Percentiles rank a stretch among this genome's conserved stretches.
Evolutionary conservation across 2,797 vertebrate species (phyloP).

Genomic region (Gouania willdenowi): DNA sequence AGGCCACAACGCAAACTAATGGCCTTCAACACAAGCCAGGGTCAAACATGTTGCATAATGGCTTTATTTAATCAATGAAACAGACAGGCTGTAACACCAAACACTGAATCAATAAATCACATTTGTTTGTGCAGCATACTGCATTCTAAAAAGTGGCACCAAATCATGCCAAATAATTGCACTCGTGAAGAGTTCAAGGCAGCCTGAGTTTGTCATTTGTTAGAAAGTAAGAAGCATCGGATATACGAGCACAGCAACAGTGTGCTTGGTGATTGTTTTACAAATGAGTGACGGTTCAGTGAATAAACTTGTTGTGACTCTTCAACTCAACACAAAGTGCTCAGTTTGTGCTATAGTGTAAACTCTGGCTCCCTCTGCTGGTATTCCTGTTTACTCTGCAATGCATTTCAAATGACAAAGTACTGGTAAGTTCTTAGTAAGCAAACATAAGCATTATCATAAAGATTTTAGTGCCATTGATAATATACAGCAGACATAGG

Average conservation of each 20-base stretch:
- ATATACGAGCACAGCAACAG: too few relatives aligned
- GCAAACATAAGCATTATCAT: too few relatives aligned
- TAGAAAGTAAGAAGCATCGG: too few relatives aligned
- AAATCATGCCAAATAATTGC: constrained; percentile 26
- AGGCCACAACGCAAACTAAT: too few relatives aligned
- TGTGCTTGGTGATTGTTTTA: too few relatives aligned
- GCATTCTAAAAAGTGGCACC: constrained; percentile 29
- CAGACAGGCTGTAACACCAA: neutral
- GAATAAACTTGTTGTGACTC: neutral
- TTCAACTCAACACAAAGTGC: neutral
- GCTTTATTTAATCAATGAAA: neutral
- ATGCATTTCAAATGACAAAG: neutral
- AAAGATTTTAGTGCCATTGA: too few relatives aligned
- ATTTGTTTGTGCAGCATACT: constrained; percentile 3
- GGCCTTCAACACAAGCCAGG: too few relatives aligned
- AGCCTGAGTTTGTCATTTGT: neutral
- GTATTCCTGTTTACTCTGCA: constrained; percentile 7
- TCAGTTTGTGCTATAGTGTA: constrained; percentile 1
- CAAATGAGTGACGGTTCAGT: too few relatives aligned
- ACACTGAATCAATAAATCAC: constrained; percentile 15
- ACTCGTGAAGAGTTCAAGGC: constrained; percentile 10
- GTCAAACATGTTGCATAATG: too few relatives aligned
- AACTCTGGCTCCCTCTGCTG: constrained; percentile 57
- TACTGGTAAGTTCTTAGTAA: too few relatives aligned
- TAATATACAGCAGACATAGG: too few relatives aligned